phyloP scores from a whole-genome alignment of 2,113 vertebrate species.

The Fulmarus glacialis region DNA sequence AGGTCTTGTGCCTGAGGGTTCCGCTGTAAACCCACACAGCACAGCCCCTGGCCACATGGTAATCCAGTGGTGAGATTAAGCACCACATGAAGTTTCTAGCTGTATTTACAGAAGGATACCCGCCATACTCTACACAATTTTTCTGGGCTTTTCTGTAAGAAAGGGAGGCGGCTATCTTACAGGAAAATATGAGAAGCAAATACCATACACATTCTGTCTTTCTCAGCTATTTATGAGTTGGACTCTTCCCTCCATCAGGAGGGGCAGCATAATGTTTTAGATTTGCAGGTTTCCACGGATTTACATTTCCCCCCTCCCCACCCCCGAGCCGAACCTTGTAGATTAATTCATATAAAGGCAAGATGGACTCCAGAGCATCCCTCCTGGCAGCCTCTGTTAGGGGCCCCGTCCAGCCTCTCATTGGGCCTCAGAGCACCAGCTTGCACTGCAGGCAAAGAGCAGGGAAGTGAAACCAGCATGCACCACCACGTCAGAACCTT shows the following conservation, averaged over 20 bases:
- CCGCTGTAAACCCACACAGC: neutral
- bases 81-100: fast-evolving
- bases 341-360: neutral
- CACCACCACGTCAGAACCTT: neutral
- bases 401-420: neutral
- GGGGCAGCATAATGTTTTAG: neutral
- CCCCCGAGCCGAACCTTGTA: neutral
- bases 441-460: neutral
- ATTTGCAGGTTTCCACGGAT: neutral
- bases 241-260: neutral
- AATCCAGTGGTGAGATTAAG: neutral
- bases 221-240: neutral
- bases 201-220: neutral
- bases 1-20: neutral
- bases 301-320: fast-evolving
- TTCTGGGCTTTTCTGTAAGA: neutral
- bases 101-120: neutral
- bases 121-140: fast-evolving
- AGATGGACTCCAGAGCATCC: neutral
- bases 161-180: neutral
- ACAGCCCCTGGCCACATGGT: neutral
- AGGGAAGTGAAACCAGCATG: neutral
- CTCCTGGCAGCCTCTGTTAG: neutral
- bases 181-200: neutral
- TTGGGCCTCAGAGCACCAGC: neutral